Conservation (phyloP, 1,140 invertebrate genomes). For the Saccostrea echinata region DNA sequence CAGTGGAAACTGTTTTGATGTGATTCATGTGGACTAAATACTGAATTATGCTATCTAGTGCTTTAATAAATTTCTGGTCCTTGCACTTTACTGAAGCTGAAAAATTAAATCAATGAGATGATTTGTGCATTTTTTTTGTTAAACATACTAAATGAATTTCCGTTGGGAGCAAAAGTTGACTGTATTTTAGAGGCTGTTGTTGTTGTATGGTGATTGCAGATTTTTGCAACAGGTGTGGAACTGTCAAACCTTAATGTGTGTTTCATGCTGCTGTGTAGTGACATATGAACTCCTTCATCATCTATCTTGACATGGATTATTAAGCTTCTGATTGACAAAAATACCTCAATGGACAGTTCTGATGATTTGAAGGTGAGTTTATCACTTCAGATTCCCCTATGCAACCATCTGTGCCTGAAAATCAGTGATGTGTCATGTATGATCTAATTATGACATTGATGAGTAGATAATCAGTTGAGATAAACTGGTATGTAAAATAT, state of each 20-base stretch:
- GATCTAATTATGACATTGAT: neutral
- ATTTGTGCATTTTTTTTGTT: neutral
- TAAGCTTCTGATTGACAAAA: neutral
- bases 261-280: neutral
- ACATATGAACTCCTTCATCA: neutral
- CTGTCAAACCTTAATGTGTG: neutral
- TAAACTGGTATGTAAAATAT: too few relatives aligned
- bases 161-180: neutral
- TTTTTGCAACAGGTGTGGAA: neutral
- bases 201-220: neutral
- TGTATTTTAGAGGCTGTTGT: neutral
- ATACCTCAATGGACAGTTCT: neutral
- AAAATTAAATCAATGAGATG: constrained; percentile 9
- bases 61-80: neutral
- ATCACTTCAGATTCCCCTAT: neutral
- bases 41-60: constrained; percentile 4
- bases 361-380: constrained; percentile 10
- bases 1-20: constrained; percentile 17
- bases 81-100: neutral
- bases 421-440: neutral
- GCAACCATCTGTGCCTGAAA: neutral
- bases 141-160: neutral
- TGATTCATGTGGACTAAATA: neutral
- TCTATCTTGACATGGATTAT: constrained; percentile 16
- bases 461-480: neutral